A percentile compares a stretch with the other conserved stretches of the same genome.
phyloP scores from a whole-genome alignment of 2,797 vertebrate species.

The Anisognathus igniventris region DNA sequence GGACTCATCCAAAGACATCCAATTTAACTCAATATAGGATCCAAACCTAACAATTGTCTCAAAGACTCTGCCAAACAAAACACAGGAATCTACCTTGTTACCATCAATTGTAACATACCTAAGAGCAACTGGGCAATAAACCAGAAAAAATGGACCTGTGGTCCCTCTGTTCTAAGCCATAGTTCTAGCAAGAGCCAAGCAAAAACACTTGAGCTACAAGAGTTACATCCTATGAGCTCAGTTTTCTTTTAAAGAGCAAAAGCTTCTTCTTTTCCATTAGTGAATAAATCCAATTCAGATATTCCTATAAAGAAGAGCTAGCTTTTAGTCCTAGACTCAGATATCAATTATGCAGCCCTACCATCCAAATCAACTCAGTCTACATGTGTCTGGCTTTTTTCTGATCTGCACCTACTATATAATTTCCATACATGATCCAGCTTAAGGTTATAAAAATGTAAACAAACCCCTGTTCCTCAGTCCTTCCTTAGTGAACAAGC shows the following conservation, averaged over 20 bases:
- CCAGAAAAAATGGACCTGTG: neutral
- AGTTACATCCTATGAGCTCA: neutral
- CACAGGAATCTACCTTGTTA: neutral
- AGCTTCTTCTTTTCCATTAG: neutral
- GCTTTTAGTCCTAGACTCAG: neutral
- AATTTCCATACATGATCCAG: neutral
- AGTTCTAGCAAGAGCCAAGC: neutral
- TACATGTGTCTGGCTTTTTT: fast-evolving
- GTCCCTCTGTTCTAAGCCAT: neutral
- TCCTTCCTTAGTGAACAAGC: neutral
- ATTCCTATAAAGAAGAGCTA: neutral
- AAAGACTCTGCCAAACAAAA: neutral
- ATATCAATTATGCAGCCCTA: neutral
- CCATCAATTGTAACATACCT: neutral
- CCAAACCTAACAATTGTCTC: neutral
- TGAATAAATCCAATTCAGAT: neutral
- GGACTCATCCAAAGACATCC: neutral
- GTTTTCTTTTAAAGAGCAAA: neutral
- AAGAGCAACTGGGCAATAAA: neutral
- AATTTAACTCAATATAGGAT: neutral
- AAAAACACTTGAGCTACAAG: neutral
- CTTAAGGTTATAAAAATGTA: neutral
- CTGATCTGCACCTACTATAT: neutral
- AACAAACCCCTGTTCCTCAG: neutral
- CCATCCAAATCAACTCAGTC: neutral